Conservation (phyloP, 1,140 invertebrate species). For the Papilio glaucus region DNA sequence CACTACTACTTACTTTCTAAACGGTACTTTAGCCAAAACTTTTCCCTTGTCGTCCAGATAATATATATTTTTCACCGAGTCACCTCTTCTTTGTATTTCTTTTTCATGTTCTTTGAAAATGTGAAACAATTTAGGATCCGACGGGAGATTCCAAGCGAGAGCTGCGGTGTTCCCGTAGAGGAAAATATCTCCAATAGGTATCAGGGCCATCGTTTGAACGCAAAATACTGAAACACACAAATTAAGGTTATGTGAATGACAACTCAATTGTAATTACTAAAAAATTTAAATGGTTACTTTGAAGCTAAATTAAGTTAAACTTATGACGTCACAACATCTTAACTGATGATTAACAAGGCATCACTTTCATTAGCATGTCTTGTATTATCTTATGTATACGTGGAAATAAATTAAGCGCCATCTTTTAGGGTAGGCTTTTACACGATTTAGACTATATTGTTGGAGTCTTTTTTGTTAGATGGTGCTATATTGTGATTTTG, state of each 20-base stretch:
- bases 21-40: slow-evolving; percentile 63
- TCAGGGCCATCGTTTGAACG: slow-evolving; percentile 84
- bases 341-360: no score
- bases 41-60: slow-evolving; percentile 66
- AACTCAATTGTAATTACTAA: not conserved
- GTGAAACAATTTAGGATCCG: slow-evolving; percentile 77
- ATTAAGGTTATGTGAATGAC: slow-evolving; percentile 1
- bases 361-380: no score
- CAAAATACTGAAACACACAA: slow-evolving; percentile 85
- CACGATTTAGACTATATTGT: no score
- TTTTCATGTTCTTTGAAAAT: slow-evolving; percentile 65
- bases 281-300: no score
- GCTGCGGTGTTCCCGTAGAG: slow-evolving; percentile 88
- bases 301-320: no score
- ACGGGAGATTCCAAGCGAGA: slow-evolving; percentile 88
- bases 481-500: no score
- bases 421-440: no score
- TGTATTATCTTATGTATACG: no score
- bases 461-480: no score
- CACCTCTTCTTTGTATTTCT: slow-evolving; percentile 60
- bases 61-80: slow-evolving; percentile 57
- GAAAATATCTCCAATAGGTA: slow-evolving; percentile 86
- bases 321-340: no score
- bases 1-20: slow-evolving; percentile 55
- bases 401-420: no score